Conservation (phyloP, 2,888 invertebrate genomes). For the Blastobasis adustella region DNA sequence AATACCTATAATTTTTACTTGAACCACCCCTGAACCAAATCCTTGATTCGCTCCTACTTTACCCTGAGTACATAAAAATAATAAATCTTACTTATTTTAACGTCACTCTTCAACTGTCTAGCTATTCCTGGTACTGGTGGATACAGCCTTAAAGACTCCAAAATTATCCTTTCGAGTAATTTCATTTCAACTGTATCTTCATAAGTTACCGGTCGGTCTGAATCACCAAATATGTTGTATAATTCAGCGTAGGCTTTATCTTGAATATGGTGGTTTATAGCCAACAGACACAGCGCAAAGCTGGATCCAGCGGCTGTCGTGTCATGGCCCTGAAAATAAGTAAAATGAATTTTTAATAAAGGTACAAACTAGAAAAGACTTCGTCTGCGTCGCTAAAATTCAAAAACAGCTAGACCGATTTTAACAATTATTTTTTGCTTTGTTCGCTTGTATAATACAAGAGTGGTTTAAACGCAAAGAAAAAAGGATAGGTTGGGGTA, state of each 20-base stretch:
- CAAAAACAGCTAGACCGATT: conserved; percentile 58
- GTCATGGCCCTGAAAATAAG: too few relatives aligned
- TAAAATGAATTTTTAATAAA: too few relatives aligned
- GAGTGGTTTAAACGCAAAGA: conserved; percentile 31
- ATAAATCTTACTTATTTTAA: conserved; percentile 74
- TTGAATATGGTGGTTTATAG: conserved; percentile 87
- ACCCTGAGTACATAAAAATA: too few relatives aligned
- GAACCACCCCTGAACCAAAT: too few relatives aligned
- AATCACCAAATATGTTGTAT: conserved; percentile 84
- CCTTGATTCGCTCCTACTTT: too few relatives aligned
- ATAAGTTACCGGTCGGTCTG: conserved; percentile 84
- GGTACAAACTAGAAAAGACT: too few relatives aligned
- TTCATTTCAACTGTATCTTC: conserved; percentile 87
- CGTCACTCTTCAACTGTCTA: conserved; percentile 80
- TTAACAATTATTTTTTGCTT: conserved; percentile 30
- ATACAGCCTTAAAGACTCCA: conserved; percentile 85
- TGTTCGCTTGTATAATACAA: conserved; percentile 73
- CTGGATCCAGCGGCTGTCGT: conserved; percentile 42
- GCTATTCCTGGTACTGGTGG: conserved; percentile 88
- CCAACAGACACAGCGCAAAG: conserved; percentile 89
- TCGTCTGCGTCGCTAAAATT: too few relatives aligned
- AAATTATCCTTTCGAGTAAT: conserved; percentile 84
- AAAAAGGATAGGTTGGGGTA: too few relatives aligned
- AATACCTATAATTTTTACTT: too few relatives aligned
- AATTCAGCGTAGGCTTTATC: conserved; percentile 82